Conservation (phyloP, 37 sponge, comb jelly and placozoan species). For the Chondrilla cf. caribensis region DNA sequence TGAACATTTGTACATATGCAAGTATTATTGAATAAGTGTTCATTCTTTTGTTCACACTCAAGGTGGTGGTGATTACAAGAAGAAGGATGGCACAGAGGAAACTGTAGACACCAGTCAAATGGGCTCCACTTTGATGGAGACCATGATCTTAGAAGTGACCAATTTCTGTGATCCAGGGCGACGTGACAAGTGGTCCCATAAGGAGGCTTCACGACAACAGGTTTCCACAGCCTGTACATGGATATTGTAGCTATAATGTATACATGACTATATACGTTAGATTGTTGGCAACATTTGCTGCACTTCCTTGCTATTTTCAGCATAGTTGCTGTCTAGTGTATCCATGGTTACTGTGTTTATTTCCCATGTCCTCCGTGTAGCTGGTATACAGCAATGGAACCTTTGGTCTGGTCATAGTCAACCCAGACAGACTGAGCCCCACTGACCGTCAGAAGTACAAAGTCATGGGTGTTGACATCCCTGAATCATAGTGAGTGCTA, state of each 20-base stretch:
- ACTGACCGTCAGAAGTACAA: slow-evolving; percentile 39
- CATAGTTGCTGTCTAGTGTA: too few relatives aligned
- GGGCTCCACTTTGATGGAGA: slow-evolving; percentile 78
- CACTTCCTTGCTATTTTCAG: too few relatives aligned
- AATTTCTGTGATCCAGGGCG: slow-evolving; percentile 71
- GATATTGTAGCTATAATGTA: neutral
- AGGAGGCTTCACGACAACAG: slow-evolving; percentile 34
- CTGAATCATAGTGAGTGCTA: slow-evolving; percentile 39
- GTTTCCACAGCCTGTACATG: slow-evolving; percentile 1
- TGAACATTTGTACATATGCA: too few relatives aligned
- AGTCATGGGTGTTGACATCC: slow-evolving; percentile 65
- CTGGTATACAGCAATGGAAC: slow-evolving; percentile 61
- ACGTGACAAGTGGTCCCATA: slow-evolving; percentile 55
- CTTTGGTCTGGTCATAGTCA: slow-evolving; percentile 55
- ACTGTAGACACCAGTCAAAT: slow-evolving; percentile 53
- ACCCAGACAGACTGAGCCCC: slow-evolving; percentile 53
- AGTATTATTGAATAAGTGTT: too few relatives aligned
- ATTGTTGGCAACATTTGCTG: too few relatives aligned
- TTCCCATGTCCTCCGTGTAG: slow-evolving; percentile 5
- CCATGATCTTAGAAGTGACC: slow-evolving; percentile 75
- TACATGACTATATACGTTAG: too few relatives aligned
- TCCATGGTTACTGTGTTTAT: too few relatives aligned
- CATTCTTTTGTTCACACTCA: too few relatives aligned
- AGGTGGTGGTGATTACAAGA: neutral
- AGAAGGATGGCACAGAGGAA: neutral